These are phyloP conservation scores for Caenorhabditis imperialis DNA, from an alignment of 2,888 invertebrate species.

Conservation along the genomic window DNA sequence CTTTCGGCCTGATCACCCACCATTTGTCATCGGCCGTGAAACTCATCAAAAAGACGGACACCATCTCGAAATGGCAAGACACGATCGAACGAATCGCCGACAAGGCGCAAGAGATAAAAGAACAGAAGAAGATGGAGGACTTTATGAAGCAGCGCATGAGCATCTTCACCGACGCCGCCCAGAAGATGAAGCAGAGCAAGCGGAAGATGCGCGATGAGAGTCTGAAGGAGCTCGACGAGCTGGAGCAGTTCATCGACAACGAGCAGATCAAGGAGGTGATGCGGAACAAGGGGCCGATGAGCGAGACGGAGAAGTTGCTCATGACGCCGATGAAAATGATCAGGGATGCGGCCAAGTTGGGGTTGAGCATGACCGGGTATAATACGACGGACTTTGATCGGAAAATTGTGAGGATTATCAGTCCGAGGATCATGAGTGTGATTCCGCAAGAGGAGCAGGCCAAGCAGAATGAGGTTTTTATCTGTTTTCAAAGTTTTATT, in stretches of 20 bases:
- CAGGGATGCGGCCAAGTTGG: conserved; percentile 59
- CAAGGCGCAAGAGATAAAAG: conserved; percentile 38
- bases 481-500: not conserved
- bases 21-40: conserved; percentile 43
- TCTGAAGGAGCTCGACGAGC: conserved; percentile 23
- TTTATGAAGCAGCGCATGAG: conserved; percentile 30
- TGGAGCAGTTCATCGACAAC: conserved; percentile 51
- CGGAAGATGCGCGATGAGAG: conserved; percentile 22
- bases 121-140: conserved; percentile 39
- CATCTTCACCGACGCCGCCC: conserved; percentile 30
- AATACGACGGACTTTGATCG: conserved; percentile 69
- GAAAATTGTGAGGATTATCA: conserved; percentile 50
- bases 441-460: conserved; percentile 44
- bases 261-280: conserved; percentile 40
- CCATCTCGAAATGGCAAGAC: conserved; percentile 43
- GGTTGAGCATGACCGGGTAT: conserved; percentile 49
- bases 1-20: conserved; percentile 38
- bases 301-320: conserved; percentile 43
- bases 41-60: conserved; percentile 31
- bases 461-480: conserved; percentile 27
- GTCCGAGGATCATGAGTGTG: conserved; percentile 44
- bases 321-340: conserved; percentile 51
- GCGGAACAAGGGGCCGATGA: conserved; percentile 36
- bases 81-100: conserved; percentile 34
- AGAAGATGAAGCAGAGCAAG: conserved; percentile 21